Evolutionary conservation across 2,888 invertebrate genomes (phyloP).

Genomic region (Anorthoa munda): DNA sequence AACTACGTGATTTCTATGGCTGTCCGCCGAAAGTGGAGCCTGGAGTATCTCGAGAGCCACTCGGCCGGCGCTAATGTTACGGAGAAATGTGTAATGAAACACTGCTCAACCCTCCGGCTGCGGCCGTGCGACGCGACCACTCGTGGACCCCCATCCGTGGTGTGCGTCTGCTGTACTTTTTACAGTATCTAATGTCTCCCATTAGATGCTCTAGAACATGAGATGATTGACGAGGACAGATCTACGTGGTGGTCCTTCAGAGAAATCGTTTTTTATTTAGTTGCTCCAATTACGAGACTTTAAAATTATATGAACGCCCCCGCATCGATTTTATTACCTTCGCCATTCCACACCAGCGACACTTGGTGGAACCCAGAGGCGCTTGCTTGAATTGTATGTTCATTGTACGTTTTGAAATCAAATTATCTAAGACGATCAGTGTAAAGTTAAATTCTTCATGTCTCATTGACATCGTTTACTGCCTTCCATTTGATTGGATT

Average conservation of each 20-base stretch:
- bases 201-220: constrained; percentile 64
- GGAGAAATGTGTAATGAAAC: constrained; percentile 84
- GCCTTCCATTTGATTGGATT: constrained; percentile 25
- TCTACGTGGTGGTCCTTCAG: constrained; percentile 83
- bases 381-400: constrained; percentile 44
- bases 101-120: constrained; percentile 74
- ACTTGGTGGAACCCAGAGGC: constrained; percentile 57
- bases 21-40: constrained; percentile 88
- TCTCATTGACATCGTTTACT: constrained; percentile 26
- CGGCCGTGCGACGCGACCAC: constrained; percentile 15
- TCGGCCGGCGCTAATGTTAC: constrained; percentile 83
- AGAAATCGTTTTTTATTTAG: constrained; percentile 70
- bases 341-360: constrained; percentile 61
- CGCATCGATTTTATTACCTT: constrained; percentile 80
- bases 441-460: constrained; percentile 22
- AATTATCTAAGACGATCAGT: constrained; percentile 40
- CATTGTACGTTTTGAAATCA: constrained; percentile 46
- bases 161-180: constrained; percentile 72
- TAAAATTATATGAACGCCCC: constrained; percentile 73
- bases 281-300: constrained; percentile 76
- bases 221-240: constrained; percentile 64
- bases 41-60: constrained; percentile 77
- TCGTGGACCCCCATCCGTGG: constrained; percentile 68
- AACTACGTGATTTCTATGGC: constrained; percentile 90
- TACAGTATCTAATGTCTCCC: constrained; percentile 76